Conservation (phyloP, 2,888 invertebrate species). For the Syrista parreyssii region DNA sequence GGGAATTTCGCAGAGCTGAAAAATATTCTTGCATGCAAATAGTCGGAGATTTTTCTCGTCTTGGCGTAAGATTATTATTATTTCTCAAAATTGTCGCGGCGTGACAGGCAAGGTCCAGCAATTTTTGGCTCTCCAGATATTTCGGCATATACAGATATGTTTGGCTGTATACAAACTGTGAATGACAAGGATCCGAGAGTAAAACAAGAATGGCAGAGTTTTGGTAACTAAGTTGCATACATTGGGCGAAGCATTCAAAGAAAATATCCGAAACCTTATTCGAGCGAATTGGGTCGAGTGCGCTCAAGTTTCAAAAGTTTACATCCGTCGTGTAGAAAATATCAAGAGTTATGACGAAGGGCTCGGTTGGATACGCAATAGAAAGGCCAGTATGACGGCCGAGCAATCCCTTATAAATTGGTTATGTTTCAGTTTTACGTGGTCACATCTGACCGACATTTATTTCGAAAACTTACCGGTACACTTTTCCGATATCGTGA, state of each 20-base stretch:
- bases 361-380: background rate
- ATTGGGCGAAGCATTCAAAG: constrained; percentile 10
- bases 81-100: background rate
- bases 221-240: background rate
- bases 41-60: background rate
- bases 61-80: constrained; percentile 5
- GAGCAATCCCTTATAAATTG: constrained; percentile 1
- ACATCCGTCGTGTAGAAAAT: constrained; percentile 18
- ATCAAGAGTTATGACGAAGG: constrained; percentile 16
- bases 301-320: constrained; percentile 14
- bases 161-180: background rate
- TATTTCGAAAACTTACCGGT: constrained; percentile 12
- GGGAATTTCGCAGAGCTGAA: constrained; percentile 8
- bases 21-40: constrained; percentile 2
- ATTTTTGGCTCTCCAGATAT: background rate
- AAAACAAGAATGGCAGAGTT: background rate
- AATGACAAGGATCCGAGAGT: background rate
- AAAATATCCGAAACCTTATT: constrained; percentile 17
- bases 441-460: constrained; percentile 19
- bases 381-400: background rate
- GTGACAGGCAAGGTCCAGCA: background rate
- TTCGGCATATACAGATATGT: background rate
- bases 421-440: constrained; percentile 5
- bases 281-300: constrained; percentile 16
- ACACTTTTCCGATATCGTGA: background rate